Percentiles rank a stretch among this genome's conserved stretches.
These are phyloP conservation scores for Tachysurus vachellii DNA, from an alignment of 2,113 vertebrate genomes.

Conservation along the genomic window DNA sequence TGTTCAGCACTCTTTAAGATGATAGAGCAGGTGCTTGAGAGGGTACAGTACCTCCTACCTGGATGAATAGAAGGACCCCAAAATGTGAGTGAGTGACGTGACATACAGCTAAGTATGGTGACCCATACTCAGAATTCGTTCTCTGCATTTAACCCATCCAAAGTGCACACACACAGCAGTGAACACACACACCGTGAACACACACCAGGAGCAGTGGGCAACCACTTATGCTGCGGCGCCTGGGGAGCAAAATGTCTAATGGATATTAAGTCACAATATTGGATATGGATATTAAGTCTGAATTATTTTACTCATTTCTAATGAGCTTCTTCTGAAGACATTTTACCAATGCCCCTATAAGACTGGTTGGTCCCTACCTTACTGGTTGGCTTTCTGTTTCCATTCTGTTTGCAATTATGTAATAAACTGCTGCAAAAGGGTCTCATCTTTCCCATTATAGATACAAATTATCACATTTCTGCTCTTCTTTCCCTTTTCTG, in stretches of 20 bases:
- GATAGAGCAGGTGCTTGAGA: too few species aligned
- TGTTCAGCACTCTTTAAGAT: too few species aligned
- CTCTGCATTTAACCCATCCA: too few species aligned
- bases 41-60: too few species aligned
- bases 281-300: neutral
- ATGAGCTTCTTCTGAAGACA: neutral
- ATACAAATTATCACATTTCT: constrained; percentile 6
- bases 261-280: neutral
- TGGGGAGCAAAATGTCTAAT: neutral
- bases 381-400: neutral
- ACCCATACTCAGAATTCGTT: too few species aligned
- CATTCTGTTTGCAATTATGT: neutral
- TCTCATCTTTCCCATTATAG: neutral
- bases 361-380: neutral
- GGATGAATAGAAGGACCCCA: too few species aligned
- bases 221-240: too few species aligned
- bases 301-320: neutral
- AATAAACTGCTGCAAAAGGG: neutral
- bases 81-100: too few species aligned
- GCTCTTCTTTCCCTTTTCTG: constrained; percentile 9
- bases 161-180: too few species aligned
- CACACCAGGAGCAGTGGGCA: too few species aligned
- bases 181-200: too few species aligned
- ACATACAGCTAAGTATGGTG: too few species aligned
- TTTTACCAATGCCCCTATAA: neutral